Base-by-base conservation (phyloP, 2,113 vertebrate genomes). In the Callipepla californica region DNA sequence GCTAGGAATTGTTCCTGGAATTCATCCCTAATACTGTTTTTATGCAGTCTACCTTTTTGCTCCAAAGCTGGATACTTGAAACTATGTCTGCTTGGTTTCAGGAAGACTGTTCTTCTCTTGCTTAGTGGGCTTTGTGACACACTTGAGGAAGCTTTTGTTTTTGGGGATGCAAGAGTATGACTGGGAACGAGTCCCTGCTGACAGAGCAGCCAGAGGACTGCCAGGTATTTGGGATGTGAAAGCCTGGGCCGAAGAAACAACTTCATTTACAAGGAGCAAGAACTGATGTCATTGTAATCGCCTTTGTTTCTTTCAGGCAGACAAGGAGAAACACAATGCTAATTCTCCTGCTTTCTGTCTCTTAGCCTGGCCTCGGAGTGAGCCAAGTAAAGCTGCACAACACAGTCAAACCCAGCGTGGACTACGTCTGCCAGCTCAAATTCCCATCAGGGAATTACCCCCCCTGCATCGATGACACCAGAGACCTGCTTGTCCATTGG, bases 401-500 rank as follows among this genome's bases (percentile, higher is more conserved):
- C 42, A 75, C 98, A 91, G 98, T 99, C 78, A 99, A 98, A 91
- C 98, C 99, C 93, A 99, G 99, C 2, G 97, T 99, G 38, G 98
- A 99, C 95, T 98, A 98, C 2, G 97, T 99, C 77, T 98, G 98
- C 94, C 98, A 97, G 30, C 98, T 99, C 25, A 98, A 98, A 94
- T 98, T 99, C 85, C 98, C 98, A 2, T 98, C 99, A 0, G 99
- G 99, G 78, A 99, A 99, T 95, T 99, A 98, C 94, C 99, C 99
- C 10, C 98, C 99, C 0, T 99, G 99, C 90, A 88, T 99, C 8
- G 97, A 98, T 2, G 99, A 99, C 44, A 97, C 92, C 28, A 97
- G 98, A n/a, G 99, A 99, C 95, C 97, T 99, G 11, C 98, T 99
- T 26, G 98, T 99, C 34, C 99, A 99, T 86, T 99, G 99, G 99